Percentiles rank a stretch among this genome's conserved stretches.
Conservation (phyloP, 1,140 invertebrate species). For the Meloidogyne floridensis region DNA sequence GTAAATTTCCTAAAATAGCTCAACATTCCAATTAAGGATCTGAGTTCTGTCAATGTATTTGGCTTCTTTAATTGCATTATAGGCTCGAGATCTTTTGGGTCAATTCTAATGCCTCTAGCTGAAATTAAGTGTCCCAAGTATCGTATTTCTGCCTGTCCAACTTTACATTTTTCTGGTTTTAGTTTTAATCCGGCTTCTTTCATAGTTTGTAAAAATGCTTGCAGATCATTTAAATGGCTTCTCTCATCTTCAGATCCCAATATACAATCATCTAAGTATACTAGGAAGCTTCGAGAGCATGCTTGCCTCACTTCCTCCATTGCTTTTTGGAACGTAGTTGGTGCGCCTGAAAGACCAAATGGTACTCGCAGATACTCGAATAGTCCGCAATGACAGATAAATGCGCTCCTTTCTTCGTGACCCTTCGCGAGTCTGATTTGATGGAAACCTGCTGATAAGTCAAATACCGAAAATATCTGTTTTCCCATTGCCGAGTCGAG, state of each 20-base stretch:
- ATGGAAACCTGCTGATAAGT: neutral
- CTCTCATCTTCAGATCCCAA: neutral
- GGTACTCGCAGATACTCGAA: neutral
- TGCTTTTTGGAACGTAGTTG: neutral
- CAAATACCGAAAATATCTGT: neutral
- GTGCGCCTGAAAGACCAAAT: constrained; percentile 16
- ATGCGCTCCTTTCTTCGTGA: constrained; percentile 15
- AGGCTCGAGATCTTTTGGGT: neutral
- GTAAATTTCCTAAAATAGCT: constrained; percentile 17
- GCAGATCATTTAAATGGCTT: constrained; percentile 11
- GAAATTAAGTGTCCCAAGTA: neutral
- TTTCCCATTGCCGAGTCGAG: constrained; percentile 4
- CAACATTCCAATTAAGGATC: neutral
- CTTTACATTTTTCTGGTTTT: constrained; percentile 22
- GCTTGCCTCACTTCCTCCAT: constrained; percentile 25
- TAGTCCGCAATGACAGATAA: neutral
- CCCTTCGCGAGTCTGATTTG: neutral
- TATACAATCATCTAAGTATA: constrained; percentile 32
- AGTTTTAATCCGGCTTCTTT: constrained; percentile 11
- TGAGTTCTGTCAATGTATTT: neutral
- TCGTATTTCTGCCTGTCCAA: neutral
- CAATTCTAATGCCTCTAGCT: neutral
- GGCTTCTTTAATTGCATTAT: constrained; percentile 1
- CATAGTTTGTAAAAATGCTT: neutral
- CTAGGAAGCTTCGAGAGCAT: constrained; percentile 12